Conservation (phyloP, 2,888 invertebrate genomes). For the Archips crataeganus region DNA sequence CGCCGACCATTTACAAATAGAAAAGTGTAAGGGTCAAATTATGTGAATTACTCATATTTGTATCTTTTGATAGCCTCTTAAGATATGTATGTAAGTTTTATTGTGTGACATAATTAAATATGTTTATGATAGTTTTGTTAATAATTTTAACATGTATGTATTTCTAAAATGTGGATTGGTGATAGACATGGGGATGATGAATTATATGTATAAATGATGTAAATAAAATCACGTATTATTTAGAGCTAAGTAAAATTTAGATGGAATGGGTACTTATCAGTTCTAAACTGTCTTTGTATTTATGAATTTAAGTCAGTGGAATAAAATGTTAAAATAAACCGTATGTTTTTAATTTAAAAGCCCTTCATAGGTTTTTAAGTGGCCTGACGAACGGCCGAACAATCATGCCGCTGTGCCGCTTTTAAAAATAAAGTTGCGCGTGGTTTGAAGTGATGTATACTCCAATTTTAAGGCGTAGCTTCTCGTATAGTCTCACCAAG, state of each 20-base stretch:
- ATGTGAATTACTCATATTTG: too few relatives aligned
- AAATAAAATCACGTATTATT: background rate
- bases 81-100: too few relatives aligned
- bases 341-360: constrained; percentile 9
- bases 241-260: background rate
- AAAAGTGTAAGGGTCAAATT: too few relatives aligned
- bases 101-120: too few relatives aligned
- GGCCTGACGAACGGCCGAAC: background rate
- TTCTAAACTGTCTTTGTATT: constrained; percentile 6
- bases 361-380: background rate
- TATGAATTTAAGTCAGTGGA: constrained; percentile 21
- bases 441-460: constrained; percentile 26
- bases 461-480: constrained; percentile 27
- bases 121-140: too few relatives aligned
- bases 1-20: too few relatives aligned
- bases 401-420: background rate
- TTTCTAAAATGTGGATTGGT: background rate
- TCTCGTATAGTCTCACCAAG: constrained; percentile 47
- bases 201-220: background rate
- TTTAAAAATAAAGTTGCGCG: background rate
- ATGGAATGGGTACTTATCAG: background rate
- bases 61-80: too few relatives aligned
- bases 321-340: constrained; percentile 7
- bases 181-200: background rate
- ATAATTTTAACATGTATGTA: too few relatives aligned